phyloP scores from a whole-genome alignment of 2,888 invertebrate species.

The Lymantria dispar region DNA sequence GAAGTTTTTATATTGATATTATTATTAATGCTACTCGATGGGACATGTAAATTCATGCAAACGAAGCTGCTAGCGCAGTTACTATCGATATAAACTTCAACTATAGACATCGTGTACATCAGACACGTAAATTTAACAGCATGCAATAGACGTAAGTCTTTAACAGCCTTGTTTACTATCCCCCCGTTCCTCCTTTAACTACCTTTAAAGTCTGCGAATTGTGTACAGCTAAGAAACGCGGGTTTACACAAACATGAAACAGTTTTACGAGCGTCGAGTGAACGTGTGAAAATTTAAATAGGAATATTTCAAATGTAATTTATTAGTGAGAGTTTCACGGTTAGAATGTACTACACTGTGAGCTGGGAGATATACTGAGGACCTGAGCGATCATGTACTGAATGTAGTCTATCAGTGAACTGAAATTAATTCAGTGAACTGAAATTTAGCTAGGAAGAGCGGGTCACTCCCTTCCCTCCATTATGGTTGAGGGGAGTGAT shows the following conservation, averaged over 20 bases:
- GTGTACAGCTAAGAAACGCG: neutral
- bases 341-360: neutral
- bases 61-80: too few relatives aligned
- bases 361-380: too few relatives aligned
- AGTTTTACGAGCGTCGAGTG: conserved; percentile 20
- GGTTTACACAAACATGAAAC: conserved; percentile 3
- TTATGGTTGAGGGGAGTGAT: too few relatives aligned
- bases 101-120: neutral
- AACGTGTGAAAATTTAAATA: conserved; percentile 18
- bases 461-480: too few relatives aligned
- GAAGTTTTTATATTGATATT: too few relatives aligned
- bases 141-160: neutral
- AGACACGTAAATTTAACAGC: neutral
- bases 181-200: neutral
- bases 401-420: too few relatives aligned
- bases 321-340: conserved; percentile 1
- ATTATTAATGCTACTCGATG: too few relatives aligned
- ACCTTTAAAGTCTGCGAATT: neutral
- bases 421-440: too few relatives aligned
- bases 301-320: conserved; percentile 4
- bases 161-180: neutral
- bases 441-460: too few relatives aligned
- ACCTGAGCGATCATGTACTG: too few relatives aligned
- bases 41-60: too few relatives aligned
- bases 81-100: too few relatives aligned